Conservation (phyloP, 30 jellyfish, hydroid and myxozoan genomes). For the Aurelia aurita complex sp. Pacific region DNA sequence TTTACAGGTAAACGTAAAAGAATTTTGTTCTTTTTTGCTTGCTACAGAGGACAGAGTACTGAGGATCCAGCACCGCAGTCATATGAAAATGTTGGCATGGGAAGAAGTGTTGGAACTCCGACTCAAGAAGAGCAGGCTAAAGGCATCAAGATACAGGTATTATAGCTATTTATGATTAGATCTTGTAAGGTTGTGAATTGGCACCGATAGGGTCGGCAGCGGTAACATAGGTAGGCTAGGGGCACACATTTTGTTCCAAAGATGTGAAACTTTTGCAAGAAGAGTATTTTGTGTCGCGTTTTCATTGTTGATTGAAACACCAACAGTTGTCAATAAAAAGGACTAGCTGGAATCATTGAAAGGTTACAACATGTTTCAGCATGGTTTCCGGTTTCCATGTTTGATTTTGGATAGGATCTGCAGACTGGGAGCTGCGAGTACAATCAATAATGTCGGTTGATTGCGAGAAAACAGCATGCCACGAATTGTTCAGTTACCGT, state of each 20-base stretch:
- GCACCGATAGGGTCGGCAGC: neutral
- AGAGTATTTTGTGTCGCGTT: no score
- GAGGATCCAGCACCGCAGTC: conserved; percentile 10
- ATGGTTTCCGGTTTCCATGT: no score
- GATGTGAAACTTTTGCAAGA: no score
- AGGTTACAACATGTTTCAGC: no score
- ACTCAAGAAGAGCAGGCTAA: conserved; percentile 18
- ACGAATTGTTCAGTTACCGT: no score
- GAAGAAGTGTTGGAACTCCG: neutral
- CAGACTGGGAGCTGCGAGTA: no score
- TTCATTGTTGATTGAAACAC: no score
- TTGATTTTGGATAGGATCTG: no score
- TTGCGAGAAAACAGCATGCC: no score
- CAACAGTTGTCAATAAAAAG: no score
- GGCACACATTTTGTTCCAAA: neutral
- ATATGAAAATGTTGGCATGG: conserved; percentile 47
- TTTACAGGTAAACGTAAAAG: neutral
- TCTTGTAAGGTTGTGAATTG: neutral
- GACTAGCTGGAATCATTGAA: no score
- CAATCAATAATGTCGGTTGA: no score
- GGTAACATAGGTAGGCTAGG: neutral
- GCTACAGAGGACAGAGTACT: conserved; percentile 43
- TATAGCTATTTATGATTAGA: neutral
- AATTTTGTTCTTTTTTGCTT: neutral
- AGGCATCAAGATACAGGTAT: conserved; percentile 40